Conservation (phyloP, 2,113 vertebrate species). For the Aspiorhynchus laticeps region DNA sequence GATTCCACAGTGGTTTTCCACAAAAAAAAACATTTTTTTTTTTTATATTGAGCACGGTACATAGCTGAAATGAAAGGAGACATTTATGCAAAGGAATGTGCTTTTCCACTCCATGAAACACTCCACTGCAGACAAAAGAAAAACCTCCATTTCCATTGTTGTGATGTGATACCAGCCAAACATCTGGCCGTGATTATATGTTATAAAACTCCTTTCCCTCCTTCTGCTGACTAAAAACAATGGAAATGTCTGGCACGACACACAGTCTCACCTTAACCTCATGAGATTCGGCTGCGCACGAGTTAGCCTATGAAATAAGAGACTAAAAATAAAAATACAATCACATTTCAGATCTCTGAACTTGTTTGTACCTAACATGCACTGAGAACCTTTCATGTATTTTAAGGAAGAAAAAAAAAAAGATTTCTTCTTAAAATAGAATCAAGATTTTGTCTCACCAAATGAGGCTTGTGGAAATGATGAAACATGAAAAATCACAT, state of each 20-base stretch:
- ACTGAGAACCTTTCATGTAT: background rate
- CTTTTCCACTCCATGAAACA: background rate
- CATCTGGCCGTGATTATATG: slow-evolving; percentile 75
- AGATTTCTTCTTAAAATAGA: background rate
- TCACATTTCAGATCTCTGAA: background rate
- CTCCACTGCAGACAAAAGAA: slow-evolving; percentile 36
- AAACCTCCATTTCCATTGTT: slow-evolving; percentile 57
- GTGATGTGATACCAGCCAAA: slow-evolving; percentile 59
- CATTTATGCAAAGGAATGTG: slow-evolving; percentile 38
- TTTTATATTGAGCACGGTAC: slow-evolving; percentile 20
- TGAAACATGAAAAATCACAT: background rate
- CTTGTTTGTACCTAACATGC: background rate
- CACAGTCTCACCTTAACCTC: slow-evolving; percentile 50
- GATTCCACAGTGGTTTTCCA: background rate
- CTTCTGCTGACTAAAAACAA: slow-evolving; percentile 72
- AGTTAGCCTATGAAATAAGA: slow-evolving; percentile 12
- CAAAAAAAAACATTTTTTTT: too few species aligned
- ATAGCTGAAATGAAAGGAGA: slow-evolving; percentile 24
- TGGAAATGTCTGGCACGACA: slow-evolving; percentile 58
- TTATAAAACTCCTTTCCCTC: slow-evolving; percentile 67
- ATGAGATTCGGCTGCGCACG: slow-evolving; percentile 50
- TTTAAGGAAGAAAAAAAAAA: background rate
- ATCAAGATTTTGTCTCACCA: background rate
- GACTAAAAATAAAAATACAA: background rate
- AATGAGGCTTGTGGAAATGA: background rate